phyloP scores from a whole-genome alignment of 2,113 vertebrate species.

The Stictonetta naevosa region DNA sequence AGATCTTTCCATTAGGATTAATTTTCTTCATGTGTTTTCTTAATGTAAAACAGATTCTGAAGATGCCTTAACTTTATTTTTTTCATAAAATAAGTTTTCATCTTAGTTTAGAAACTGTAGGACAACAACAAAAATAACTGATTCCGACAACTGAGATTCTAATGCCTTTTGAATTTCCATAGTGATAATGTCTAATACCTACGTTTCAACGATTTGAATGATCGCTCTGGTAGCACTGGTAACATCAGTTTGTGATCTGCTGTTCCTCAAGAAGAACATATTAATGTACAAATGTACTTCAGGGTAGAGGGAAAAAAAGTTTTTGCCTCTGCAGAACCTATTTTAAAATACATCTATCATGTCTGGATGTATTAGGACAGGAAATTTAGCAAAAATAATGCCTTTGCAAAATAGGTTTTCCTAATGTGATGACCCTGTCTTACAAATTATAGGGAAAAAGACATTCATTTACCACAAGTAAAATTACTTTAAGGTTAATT shows the following conservation, averaged over 20 bases:
- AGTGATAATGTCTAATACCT: not conserved
- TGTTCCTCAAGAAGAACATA: not conserved
- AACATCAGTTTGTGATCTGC: not conserved
- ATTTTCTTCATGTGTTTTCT: not conserved
- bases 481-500: not conserved
- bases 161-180: not conserved
- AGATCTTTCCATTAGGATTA: not conserved
- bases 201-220: not conserved
- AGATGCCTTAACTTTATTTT: not conserved
- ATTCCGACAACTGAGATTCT: not conserved
- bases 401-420: not conserved
- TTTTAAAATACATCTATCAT: not conserved
- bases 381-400: not conserved
- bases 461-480: not conserved
- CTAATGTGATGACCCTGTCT: accelerated
- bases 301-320: not conserved
- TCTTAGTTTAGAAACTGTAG: not conserved
- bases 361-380: not conserved
- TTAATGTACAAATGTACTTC: not conserved
- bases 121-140: not conserved
- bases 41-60: not conserved
- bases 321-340: constrained; percentile 2
- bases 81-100: not conserved
- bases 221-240: not conserved
- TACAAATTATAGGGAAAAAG: not conserved